phyloP scores from a whole-genome alignment of 2,113 vertebrate species.

The Neotoma lepida region DNA sequence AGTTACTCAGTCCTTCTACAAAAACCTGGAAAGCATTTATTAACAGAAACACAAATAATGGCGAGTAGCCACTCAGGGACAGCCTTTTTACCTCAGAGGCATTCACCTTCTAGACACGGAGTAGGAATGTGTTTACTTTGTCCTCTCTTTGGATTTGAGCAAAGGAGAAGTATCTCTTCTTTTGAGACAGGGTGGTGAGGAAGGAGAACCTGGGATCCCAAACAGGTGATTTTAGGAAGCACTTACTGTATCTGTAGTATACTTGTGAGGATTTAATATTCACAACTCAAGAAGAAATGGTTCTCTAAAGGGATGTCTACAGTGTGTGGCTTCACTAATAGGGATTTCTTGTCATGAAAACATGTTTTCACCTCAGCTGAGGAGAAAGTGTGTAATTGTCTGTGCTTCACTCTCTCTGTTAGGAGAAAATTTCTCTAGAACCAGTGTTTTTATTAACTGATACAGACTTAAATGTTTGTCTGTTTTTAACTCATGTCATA shows the following conservation, averaged over 20 bases:
- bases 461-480: slow-evolving; percentile 6
- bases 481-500: background rate
- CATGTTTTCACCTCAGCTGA: background rate
- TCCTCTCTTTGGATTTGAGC: background rate
- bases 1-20: slow-evolving; percentile 37
- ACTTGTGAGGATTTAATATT: slow-evolving; percentile 48
- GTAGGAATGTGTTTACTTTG: background rate
- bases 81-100: background rate
- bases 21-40: background rate
- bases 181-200: background rate
- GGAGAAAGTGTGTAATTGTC: background rate
- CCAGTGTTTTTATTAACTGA: slow-evolving; percentile 42
- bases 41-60: slow-evolving; percentile 11
- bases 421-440: slow-evolving; percentile 28
- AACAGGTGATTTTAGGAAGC: background rate
- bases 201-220: background rate
- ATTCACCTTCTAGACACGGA: background rate
- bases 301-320: slow-evolving; percentile 1
- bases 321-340: background rate
- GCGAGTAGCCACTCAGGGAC: background rate
- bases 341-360: slow-evolving; percentile 32
- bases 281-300: background rate
- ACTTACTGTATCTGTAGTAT: background rate
- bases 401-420: slow-evolving; percentile 12
- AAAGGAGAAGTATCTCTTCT: background rate